phyloP scores from a whole-genome alignment of 2,888 invertebrate genomes.

The Cryptosula pallasiana region DNA sequence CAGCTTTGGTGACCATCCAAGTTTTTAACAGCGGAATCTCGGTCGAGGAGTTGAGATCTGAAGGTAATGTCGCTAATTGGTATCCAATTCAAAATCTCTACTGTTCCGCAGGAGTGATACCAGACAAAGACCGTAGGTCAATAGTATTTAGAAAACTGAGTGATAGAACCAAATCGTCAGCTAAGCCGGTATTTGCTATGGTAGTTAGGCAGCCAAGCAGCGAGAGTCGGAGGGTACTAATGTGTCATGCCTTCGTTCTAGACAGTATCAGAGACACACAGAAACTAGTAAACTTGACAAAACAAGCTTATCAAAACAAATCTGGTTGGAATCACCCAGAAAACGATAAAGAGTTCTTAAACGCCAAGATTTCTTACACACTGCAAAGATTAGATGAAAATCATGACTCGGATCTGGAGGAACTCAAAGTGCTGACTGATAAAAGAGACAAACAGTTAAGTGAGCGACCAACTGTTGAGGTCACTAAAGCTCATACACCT shows the following conservation, averaged over 20 bases:
- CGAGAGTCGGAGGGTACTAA: not conserved
- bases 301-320: conserved; percentile 4
- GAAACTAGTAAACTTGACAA: not conserved
- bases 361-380: conserved; percentile 9
- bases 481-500: not conserved
- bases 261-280: not conserved
- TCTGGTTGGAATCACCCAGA: not conserved
- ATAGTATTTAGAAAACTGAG: not conserved
- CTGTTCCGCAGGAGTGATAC: not conserved
- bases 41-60: not conserved
- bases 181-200: not conserved
- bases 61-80: not conserved
- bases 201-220: conserved; percentile 2
- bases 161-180: not conserved
- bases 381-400: conserved; percentile 2
- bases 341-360: not conserved
- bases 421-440: not conserved
- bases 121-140: not conserved
- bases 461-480: not conserved
- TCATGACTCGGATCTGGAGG: not conserved
- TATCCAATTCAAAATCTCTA: conserved; percentile 19
- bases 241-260: conserved; percentile 4
- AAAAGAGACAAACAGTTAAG: conserved; percentile 5
- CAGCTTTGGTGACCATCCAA: not conserved
- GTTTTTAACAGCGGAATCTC: not conserved